phyloP scores from a whole-genome alignment of 1,140 invertebrate genomes.

The Zophobas atratus region DNA sequence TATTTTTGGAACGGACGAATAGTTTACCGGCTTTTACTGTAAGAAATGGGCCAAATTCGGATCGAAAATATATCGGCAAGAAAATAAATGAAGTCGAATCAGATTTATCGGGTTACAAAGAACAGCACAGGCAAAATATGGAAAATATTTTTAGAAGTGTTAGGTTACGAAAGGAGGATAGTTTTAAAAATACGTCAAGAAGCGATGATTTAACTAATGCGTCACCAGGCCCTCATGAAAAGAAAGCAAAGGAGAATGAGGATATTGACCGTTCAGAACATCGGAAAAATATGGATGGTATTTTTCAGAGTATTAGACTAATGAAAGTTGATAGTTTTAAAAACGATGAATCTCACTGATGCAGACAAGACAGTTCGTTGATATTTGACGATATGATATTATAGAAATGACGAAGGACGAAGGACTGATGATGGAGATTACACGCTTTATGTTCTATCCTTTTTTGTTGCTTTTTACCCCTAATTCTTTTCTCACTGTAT shows the following conservation, averaged over 20 bases:
- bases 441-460: constrained; percentile 37
- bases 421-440: constrained; percentile 20
- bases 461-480: constrained; percentile 23
- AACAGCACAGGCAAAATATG: constrained; percentile 53
- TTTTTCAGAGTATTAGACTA: constrained; percentile 33
- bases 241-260: not conserved
- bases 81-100: not conserved
- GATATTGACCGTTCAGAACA: not conserved
- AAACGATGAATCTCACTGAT: constrained; percentile 25
- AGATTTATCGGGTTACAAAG: constrained; percentile 33
- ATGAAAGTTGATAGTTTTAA: constrained; percentile 44
- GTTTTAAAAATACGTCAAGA: not conserved
- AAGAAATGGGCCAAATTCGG: not conserved
- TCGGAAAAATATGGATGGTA: constrained; percentile 19
- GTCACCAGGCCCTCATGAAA: not conserved
- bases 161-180: constrained; percentile 45
- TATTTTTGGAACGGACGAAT: constrained; percentile 31
- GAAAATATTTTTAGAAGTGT: constrained; percentile 53
- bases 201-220: not conserved
- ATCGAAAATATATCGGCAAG: constrained; percentile 1
- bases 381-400: constrained; percentile 27
- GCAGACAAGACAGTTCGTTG: not conserved
- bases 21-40: not conserved
- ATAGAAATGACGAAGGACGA: constrained; percentile 13
- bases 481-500: constrained; percentile 29